Evolutionary conservation across 1,140 invertebrate species (phyloP), one percentile per base, ranked within the genome.

Genomic region (Pissodes strobi): DNA sequence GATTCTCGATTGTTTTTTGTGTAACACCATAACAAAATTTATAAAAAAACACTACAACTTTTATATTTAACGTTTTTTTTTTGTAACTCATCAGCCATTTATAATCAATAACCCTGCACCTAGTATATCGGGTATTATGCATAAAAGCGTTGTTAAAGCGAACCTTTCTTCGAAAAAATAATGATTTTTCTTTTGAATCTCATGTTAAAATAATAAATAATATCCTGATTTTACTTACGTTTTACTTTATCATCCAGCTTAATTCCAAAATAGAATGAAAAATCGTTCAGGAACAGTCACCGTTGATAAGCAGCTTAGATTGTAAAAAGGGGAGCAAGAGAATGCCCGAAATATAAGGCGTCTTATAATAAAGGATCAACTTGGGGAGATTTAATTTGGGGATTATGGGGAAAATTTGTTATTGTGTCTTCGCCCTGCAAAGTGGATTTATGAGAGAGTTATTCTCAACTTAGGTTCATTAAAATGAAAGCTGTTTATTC

Each of bases 311-410:
- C 18, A 27, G 51, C 51, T 55, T 55, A 55, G 34, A 55, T 39
- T 23, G 15, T 34, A 21, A 55, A 55, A 21, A 15, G 21, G 51
- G 21, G 34, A 22, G 30, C 19, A 37, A 34, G 17, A 22, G 13
- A 57, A 23, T 27, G 41, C n/a, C 10, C 22, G 27, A 37, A 38
- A 53, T 37, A 53, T 43, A 49, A 59, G 21, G 27, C 23, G 23
- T 19, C 56, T 59, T 48, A 48, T 48, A 10, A 37, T 12, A 48
- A 46, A 48, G 56, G 43, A 48, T 59, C 37, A 59, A 48, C 1
- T 59, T 48, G 19, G 41, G 56, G 56, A 59, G 27, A 59, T 59
- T 59, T 59, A 59, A 59, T 59, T 59, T 46, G 39, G 53, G 39
- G 53, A 43, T 22, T 25, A 13, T 23, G 39, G 53, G 39, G 21